These are phyloP conservation scores for Synanthedon andrenaeformis DNA, from an alignment of 2,888 invertebrate species.

Conservation along the genomic window DNA sequence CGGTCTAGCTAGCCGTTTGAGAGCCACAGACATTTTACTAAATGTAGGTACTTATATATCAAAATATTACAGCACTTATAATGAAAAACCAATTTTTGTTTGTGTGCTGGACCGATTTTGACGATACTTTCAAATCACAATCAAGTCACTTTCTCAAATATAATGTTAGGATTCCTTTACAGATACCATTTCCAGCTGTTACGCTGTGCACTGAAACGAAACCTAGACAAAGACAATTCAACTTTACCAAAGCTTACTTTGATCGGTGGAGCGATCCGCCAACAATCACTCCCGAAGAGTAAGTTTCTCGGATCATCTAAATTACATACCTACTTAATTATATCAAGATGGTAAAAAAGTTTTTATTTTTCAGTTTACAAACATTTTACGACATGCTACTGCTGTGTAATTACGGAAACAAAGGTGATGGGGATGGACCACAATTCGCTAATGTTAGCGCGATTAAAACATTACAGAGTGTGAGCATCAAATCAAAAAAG, in stretches of 20 bases:
- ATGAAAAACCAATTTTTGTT: too few species aligned
- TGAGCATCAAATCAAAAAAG: conserved; percentile 7
- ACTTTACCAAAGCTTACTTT: conserved; percentile 62
- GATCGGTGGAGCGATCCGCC: conserved; percentile 19
- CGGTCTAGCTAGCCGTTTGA: too few species aligned
- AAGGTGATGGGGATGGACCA: conserved; percentile 16
- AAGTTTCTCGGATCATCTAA: conserved; percentile 6
- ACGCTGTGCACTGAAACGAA: conserved; percentile 74
- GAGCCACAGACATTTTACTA: too few species aligned
- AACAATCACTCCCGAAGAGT: conserved; percentile 24
- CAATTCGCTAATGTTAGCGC: conserved; percentile 17
- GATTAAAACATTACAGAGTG: conserved; percentile 20
- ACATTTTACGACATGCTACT: conserved; percentile 25
- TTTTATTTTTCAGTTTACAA: conserved; percentile 14
- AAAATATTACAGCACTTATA: too few species aligned
- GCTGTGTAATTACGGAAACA: conserved; percentile 10
- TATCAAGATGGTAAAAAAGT: background rate
- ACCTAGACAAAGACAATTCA: conserved; percentile 62
- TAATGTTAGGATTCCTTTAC: too few species aligned
- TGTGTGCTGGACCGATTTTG: too few species aligned
- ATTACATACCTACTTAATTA: background rate
- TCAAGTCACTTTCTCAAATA: too few species aligned
- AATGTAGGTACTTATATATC: too few species aligned
- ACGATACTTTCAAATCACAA: too few species aligned
- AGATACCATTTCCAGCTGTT: conserved; percentile 69